These are phyloP conservation scores for Trichomycterus rosablanca DNA, from an alignment of 2,113 vertebrate genomes.

Conservation along the genomic window DNA sequence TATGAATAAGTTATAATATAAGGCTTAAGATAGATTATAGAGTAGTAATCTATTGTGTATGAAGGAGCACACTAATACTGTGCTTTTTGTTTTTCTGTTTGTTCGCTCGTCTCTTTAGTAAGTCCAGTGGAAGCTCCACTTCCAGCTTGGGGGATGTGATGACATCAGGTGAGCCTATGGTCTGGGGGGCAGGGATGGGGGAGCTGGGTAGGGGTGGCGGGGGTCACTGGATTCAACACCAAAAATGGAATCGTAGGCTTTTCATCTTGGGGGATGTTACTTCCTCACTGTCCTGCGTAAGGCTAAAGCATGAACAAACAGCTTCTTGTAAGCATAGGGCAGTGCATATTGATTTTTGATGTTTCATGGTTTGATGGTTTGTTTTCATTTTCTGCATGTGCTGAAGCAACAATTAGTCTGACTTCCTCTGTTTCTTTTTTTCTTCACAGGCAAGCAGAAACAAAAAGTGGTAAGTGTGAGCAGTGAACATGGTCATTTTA, in stretches of 20 bases:
- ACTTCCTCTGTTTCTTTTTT: slow-evolving; percentile 64
- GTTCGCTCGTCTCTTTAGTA: slow-evolving; percentile 77
- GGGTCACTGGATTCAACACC: slow-evolving; percentile 37
- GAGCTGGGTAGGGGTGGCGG: slow-evolving; percentile 41
- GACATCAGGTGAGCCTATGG: slow-evolving; percentile 82
- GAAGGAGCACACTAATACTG: slow-evolving; percentile 22
- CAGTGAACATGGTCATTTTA: not conserved
- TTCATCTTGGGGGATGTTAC: slow-evolving; percentile 42
- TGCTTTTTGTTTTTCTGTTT: slow-evolving; percentile 56
- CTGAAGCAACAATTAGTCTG: slow-evolving; percentile 43
- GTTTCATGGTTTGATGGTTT: slow-evolving; percentile 13
- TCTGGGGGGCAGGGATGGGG: slow-evolving; percentile 37
- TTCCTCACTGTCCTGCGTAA: slow-evolving; percentile 44
- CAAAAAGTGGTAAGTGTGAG: slow-evolving; percentile 95
- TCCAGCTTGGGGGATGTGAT: slow-evolving; percentile 98
- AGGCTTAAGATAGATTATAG: slow-evolving; percentile 8
- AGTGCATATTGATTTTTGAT: slow-evolving; percentile 36
- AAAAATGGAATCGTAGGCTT: slow-evolving; percentile 36
- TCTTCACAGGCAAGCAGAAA: slow-evolving; percentile 95
- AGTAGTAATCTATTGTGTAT: slow-evolving; percentile 18
- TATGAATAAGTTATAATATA: too few relatives aligned
- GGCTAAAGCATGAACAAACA: slow-evolving; percentile 40
- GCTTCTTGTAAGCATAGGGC: slow-evolving; percentile 40
- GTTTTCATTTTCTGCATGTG: slow-evolving; percentile 22
- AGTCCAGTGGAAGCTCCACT: slow-evolving; percentile 95